A percentile compares a stretch with the other conserved stretches of the same genome.
These are phyloP conservation scores for Trissolcus japonicus DNA, from an alignment of 2,888 invertebrate genomes.

Conservation along the genomic window DNA sequence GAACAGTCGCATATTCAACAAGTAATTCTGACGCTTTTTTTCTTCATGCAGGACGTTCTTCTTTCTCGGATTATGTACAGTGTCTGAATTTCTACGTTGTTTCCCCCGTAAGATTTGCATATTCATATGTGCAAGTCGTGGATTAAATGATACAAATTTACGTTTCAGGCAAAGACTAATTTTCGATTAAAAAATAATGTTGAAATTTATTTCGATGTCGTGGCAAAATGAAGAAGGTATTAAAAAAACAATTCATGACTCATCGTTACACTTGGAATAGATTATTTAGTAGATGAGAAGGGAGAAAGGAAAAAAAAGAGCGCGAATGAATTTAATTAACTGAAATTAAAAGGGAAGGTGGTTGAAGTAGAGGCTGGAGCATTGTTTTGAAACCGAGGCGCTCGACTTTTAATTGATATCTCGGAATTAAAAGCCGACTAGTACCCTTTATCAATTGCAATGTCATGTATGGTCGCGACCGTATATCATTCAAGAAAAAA, in stretches of 20 bases:
- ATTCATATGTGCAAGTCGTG: neutral
- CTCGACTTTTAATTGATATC: slow-evolving; percentile 26
- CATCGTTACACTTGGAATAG: no score
- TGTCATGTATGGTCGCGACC: slow-evolving; percentile 43
- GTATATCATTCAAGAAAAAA: slow-evolving; percentile 41
- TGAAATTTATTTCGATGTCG: no score
- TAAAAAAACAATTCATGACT: no score
- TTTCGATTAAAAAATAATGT: no score
- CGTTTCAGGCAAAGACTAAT: no score
- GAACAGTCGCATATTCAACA: slow-evolving; percentile 49
- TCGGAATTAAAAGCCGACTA: slow-evolving; percentile 34
- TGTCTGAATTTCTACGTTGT: slow-evolving; percentile 9
- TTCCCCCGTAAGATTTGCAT: neutral
- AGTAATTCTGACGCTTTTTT: slow-evolving; percentile 45
- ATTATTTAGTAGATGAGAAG: no score
- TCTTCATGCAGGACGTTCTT: slow-evolving; percentile 17
- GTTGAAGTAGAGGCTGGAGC: slow-evolving; percentile 6
- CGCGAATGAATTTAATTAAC: slow-evolving; percentile 10
- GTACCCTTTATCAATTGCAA: slow-evolving; percentile 51
- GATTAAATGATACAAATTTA: neutral
- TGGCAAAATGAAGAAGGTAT: no score
- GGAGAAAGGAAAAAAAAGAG: neutral
- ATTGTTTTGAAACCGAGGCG: slow-evolving; percentile 23
- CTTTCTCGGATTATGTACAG: slow-evolving; percentile 21
- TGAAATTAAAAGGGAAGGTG: slow-evolving; percentile 17